Percentiles rank a stretch among this genome's conserved stretches.
Conservation (phyloP, 2,797 vertebrate species). For the Coreius guichenoti region DNA sequence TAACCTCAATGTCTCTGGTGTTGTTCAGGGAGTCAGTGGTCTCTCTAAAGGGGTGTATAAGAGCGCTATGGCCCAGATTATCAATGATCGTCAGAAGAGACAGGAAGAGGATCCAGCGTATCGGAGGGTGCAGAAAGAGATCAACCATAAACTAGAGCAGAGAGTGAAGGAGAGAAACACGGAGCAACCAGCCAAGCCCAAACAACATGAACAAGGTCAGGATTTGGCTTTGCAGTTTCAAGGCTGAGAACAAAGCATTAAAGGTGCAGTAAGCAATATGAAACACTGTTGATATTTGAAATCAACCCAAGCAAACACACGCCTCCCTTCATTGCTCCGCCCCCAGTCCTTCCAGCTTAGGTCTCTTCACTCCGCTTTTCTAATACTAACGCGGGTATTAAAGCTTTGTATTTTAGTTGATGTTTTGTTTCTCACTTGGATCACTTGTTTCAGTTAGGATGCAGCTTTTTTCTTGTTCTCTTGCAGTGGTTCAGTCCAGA, state of each 20-base stretch:
- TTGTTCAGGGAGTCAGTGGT: conserved; percentile 67
- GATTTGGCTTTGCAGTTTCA: neutral
- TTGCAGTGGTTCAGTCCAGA: conserved; percentile 69
- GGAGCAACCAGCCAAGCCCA: conserved; percentile 55
- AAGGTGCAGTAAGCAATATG: neutral
- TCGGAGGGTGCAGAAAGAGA: conserved; percentile 67
- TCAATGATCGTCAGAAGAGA: conserved; percentile 58
- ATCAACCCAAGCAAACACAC: neutral
- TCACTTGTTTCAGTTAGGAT: neutral
- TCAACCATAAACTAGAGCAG: conserved; percentile 60
- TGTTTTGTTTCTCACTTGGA: neutral
- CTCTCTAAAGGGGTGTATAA: conserved; percentile 67
- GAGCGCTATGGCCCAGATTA: conserved; percentile 64
- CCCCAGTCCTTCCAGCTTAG: neutral
- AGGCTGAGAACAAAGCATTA: conserved; percentile 5
- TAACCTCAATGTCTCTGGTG: neutral
- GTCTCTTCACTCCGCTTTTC: no score
- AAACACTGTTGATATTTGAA: neutral
- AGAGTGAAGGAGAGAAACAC: conserved; percentile 62
- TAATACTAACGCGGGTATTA: no score
- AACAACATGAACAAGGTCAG: conserved; percentile 68
- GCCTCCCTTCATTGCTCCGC: neutral
- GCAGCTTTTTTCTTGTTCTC: conserved; percentile 22
- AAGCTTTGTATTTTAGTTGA: neutral
- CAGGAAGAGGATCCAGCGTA: conserved; percentile 66